A percentile compares a stretch with the other conserved stretches of the same genome.
These are phyloP conservation scores for Oryzaephilus surinamensis DNA, from an alignment of 1,140 invertebrate species.

Conservation along the genomic window DNA sequence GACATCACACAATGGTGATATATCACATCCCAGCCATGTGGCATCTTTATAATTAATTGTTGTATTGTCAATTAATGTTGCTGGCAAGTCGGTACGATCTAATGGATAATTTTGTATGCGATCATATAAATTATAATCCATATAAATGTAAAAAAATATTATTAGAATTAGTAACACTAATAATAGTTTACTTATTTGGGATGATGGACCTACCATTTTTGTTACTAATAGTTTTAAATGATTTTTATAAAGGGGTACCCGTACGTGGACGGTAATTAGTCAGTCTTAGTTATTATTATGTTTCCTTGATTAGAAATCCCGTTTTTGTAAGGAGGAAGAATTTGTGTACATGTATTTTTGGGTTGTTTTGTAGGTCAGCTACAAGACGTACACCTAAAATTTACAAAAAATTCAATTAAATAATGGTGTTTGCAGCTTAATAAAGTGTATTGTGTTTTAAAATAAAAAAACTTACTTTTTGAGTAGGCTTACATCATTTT, in stretches of 20 bases:
- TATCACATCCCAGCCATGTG: conserved; percentile 51
- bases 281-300: conserved; percentile 7
- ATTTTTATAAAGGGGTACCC: too few species aligned
- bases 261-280: conserved; percentile 11
- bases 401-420: conserved; percentile 6
- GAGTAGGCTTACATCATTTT: too few species aligned
- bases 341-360: conserved; percentile 3
- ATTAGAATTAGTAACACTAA: conserved; percentile 39
- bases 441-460: background rate
- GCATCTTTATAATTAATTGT: conserved; percentile 40
- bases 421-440: background rate
- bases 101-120: conserved; percentile 49
- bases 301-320: background rate
- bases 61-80: conserved; percentile 7
- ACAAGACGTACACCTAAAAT: conserved; percentile 10
- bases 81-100: conserved; percentile 22
- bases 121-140: conserved; percentile 49
- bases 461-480: too few species aligned
- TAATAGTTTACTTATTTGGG: conserved; percentile 46
- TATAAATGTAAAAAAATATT: conserved; percentile 45
- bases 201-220: conserved; percentile 47
- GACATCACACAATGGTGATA: conserved; percentile 61
- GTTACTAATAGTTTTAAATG: too few species aligned
- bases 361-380: background rate
- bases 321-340: conserved; percentile 1